These are phyloP conservation scores for Sphaeridia pumilis DNA, from an alignment of 2,888 invertebrate genomes.

Conservation along the genomic window DNA sequence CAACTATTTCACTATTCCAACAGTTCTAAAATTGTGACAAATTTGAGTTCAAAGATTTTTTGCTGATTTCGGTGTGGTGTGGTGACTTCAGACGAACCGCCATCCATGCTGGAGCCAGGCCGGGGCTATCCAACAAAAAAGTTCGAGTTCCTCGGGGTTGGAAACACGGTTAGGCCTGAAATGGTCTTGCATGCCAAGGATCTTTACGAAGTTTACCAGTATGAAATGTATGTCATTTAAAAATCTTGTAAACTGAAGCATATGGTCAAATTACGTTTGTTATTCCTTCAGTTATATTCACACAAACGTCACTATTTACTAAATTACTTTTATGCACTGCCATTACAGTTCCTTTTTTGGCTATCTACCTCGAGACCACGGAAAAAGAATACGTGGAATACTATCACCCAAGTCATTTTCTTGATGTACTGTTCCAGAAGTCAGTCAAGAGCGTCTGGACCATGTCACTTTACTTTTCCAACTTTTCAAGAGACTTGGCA, in stretches of 20 bases:
- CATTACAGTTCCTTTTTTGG: conserved; percentile 50
- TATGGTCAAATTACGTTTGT: too few species aligned
- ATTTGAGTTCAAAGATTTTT: conserved; percentile 4
- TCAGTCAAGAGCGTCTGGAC: too few species aligned
- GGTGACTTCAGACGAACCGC: conserved; percentile 50
- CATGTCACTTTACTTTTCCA: too few species aligned
- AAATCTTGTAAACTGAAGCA: too few species aligned
- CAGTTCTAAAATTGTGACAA: too few species aligned
- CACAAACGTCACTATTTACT: too few species aligned
- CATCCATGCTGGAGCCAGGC: conserved; percentile 54
- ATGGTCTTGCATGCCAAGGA: conserved; percentile 27
- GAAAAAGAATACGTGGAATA: conserved; percentile 63
- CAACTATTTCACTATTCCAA: conserved; percentile 53
- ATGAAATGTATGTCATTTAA: too few species aligned
- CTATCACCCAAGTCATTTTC: conserved; percentile 64
- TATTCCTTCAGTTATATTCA: conserved; percentile 26
- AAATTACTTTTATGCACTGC: too few species aligned
- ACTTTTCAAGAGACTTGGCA: too few species aligned
- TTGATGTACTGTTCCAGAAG: conserved; percentile 32
- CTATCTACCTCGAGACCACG: conserved; percentile 55
- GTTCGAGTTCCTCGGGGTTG: conserved; percentile 47
- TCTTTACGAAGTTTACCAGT: conserved; percentile 33
- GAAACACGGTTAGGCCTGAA: conserved; percentile 45
- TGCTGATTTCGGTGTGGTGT: conserved; percentile 39
- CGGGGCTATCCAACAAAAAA: conserved; percentile 54